Percentiles rank a stretch among this genome's conserved stretches.
Evolutionary conservation across 2,797 vertebrate genomes (phyloP).

Genomic region (Cheirogaleus major): DNA sequence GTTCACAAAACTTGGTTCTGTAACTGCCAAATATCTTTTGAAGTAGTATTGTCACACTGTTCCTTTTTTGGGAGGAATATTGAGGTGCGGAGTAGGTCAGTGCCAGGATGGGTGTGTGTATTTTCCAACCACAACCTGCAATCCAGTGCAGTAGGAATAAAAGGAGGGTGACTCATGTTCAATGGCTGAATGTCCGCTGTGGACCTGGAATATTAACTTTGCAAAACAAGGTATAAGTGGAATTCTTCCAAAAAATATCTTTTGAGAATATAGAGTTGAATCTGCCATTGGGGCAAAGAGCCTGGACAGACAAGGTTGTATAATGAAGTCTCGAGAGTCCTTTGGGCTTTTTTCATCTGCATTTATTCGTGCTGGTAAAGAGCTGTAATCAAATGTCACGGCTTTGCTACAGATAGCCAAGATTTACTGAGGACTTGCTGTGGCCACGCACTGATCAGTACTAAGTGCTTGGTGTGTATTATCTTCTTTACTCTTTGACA

Average conservation of each 20-base stretch:
- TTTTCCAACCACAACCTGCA: not conserved
- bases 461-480: not conserved
- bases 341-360: not conserved
- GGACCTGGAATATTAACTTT: not conserved
- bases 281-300: not conserved
- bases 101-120: not conserved
- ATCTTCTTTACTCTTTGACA: not conserved
- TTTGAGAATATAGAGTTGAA: not conserved
- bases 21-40: not conserved
- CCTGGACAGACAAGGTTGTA: not conserved
- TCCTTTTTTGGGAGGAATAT: not conserved
- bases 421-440: not conserved
- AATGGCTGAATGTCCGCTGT: not conserved
- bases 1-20: constrained; percentile 30
- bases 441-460: not conserved
- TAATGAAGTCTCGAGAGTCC: not conserved
- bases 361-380: not conserved
- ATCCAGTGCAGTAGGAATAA: not conserved
- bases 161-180: not conserved
- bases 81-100: not conserved
- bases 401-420: not conserved
- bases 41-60: not conserved
- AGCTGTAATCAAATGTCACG: not conserved
- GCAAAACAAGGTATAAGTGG: not conserved
- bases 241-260: not conserved